Conservation (phyloP, 37 sponge, comb jelly and placozoan genomes). For the Tethya wilhelma region DNA sequence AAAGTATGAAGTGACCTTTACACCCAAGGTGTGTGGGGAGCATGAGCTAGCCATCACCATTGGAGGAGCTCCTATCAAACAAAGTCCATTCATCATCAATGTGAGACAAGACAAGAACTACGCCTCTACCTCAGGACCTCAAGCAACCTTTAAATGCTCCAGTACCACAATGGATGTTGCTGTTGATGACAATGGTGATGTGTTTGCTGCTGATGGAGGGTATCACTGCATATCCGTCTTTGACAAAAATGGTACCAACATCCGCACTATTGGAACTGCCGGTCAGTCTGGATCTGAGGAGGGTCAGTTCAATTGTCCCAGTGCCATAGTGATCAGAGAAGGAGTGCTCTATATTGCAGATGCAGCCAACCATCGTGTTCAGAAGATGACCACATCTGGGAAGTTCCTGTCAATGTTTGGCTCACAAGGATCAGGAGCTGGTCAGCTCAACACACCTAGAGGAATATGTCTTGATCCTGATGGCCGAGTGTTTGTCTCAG, state of each 20-base stretch:
- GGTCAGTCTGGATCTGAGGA: conserved; percentile 31
- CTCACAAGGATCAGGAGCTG: conserved; percentile 18
- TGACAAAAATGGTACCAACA: conserved; percentile 1
- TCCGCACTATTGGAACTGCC: neutral
- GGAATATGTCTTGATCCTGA: conserved; percentile 33
- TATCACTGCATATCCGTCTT: conserved; percentile 27
- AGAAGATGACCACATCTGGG: conserved; percentile 26
- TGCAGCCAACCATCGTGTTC: conserved; percentile 25
- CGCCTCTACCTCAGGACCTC: neutral
- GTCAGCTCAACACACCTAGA: conserved; percentile 31
- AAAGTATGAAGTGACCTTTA: conserved; percentile 25
- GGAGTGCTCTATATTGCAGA: conserved; percentile 55
- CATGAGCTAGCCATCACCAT: conserved; percentile 30
- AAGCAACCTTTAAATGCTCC: neutral
- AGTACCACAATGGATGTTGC: conserved; percentile 31
- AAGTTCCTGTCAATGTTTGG: conserved; percentile 48
- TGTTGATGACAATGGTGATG: conserved; percentile 26
- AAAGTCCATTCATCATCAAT: conserved; percentile 39
- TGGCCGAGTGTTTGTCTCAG: conserved; percentile 33
- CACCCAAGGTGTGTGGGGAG: conserved; percentile 19
- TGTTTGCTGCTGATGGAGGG: conserved; percentile 14
- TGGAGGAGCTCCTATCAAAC: conserved; percentile 2
- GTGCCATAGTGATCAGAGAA: conserved; percentile 29
- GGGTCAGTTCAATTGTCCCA: conserved; percentile 49
- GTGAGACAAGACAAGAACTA: conserved; percentile 4